phyloP scores from a whole-genome alignment of 2,113 vertebrate genomes.

The Riparia riparia region DNA sequence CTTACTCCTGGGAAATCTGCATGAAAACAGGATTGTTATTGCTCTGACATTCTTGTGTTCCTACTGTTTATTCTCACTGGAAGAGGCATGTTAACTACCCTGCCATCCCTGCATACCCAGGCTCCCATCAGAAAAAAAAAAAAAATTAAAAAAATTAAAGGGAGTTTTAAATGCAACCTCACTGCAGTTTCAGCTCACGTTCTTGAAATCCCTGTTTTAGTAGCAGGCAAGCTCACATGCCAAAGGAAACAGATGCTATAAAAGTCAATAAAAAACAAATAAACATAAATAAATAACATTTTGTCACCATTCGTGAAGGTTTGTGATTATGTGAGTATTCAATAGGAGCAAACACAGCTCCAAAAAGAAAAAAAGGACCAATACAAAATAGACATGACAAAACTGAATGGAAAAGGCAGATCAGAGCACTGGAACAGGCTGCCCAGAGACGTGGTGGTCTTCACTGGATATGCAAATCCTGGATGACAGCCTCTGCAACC shows the following conservation, averaged over 20 bases:
- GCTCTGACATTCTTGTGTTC: constrained; percentile 61
- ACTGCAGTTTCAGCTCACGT: constrained; percentile 1
- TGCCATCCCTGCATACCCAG: background rate
- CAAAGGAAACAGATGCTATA: constrained; percentile 69
- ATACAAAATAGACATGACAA: background rate
- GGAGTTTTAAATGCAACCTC: background rate
- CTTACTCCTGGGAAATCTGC: constrained; percentile 64
- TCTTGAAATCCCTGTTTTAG: constrained; percentile 32
- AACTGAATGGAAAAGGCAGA: background rate
- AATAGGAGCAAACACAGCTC: background rate
- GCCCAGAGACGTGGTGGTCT: background rate
- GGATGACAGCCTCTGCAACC: background rate
- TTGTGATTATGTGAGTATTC: constrained; percentile 36
- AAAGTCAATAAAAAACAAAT: constrained; percentile 64
- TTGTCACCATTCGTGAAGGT: constrained; percentile 64
- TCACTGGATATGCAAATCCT: background rate
- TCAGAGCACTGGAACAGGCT: background rate
- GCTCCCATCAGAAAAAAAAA: background rate
- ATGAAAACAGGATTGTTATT: constrained; percentile 66
- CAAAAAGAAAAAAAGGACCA: constrained; percentile 3
- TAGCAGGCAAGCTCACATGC: constrained; percentile 37
- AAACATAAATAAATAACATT: constrained; percentile 73
- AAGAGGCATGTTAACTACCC: background rate
- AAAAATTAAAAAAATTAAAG: background rate
- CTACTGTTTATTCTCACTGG: constrained; percentile 44